A percentile compares a stretch with the other conserved stretches of the same genome.
Evolutionary conservation across 2,888 invertebrate species (phyloP).

Genomic region (Troides helena): DNA sequence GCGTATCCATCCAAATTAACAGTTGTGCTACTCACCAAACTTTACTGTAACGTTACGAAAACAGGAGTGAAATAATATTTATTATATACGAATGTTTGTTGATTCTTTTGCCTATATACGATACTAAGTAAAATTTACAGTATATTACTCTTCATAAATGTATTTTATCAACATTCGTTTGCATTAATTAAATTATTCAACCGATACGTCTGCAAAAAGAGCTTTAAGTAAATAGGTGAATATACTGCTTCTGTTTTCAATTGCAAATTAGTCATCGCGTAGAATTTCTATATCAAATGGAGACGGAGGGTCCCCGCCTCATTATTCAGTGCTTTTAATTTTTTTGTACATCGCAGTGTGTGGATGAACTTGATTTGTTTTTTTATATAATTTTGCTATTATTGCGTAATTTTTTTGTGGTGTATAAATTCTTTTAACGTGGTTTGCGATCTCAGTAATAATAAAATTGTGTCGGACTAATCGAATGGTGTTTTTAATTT

Average conservation of each 20-base stretch:
- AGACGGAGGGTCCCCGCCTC: not conserved
- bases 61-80: not conserved
- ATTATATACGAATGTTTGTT: not conserved
- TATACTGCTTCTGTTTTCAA: slow-evolving; percentile 9
- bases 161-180: not conserved
- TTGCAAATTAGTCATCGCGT: slow-evolving; percentile 27
- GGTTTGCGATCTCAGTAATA: slow-evolving; percentile 73
- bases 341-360: slow-evolving; percentile 1
- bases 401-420: slow-evolving; percentile 45
- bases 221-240: slow-evolving; percentile 17
- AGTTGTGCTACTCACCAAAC: not conserved
- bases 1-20: slow-evolving; percentile 15
- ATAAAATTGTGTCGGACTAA: slow-evolving; percentile 18
- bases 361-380: slow-evolving; percentile 1
- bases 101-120: not conserved
- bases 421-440: slow-evolving; percentile 63
- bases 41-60: not conserved
- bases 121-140: not conserved
- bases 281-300: slow-evolving; percentile 8
- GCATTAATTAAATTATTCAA: not conserved
- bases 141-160: not conserved
- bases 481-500: not conserved
- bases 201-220: slow-evolving; percentile 14
- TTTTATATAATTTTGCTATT: slow-evolving; percentile 1
- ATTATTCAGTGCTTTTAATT: not conserved